A percentile compares a stretch with the other conserved stretches of the same genome.
Evolutionary conservation across 2,888 invertebrate genomes (phyloP).

Genomic region (Platynereis dumerilii): DNA sequence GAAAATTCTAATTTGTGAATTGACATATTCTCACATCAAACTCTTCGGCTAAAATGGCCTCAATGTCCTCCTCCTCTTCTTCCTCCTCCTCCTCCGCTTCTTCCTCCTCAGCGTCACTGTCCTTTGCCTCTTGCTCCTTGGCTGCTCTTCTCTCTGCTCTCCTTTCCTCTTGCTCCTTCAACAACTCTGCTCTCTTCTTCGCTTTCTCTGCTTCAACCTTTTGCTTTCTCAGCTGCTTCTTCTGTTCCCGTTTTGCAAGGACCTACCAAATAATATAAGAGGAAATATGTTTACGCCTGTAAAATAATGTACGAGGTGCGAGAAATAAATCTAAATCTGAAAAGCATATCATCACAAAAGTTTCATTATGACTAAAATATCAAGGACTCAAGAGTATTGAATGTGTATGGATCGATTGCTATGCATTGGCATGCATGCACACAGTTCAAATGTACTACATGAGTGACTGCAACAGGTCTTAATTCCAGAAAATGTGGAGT

Average conservation of each 20-base stretch:
- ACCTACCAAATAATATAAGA: neutral
- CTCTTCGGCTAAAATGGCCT: constrained; percentile 57
- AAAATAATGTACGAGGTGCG: too few relatives aligned
- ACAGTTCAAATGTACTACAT: too few relatives aligned
- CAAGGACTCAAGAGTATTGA: too few relatives aligned
- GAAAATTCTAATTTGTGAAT: too few relatives aligned
- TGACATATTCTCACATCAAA: constrained; percentile 58
- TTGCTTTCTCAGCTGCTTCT: neutral
- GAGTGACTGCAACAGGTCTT: too few relatives aligned
- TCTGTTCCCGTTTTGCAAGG: neutral
- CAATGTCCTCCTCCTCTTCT: constrained; percentile 59
- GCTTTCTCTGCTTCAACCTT: constrained; percentile 51
- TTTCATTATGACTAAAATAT: too few relatives aligned
- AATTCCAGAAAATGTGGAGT: too few relatives aligned
- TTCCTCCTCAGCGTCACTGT: constrained; percentile 39
- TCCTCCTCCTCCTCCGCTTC: constrained; percentile 55
- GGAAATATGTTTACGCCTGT: too few relatives aligned
- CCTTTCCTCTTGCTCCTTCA: constrained; percentile 49
- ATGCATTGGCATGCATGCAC: too few relatives aligned
- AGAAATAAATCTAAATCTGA: too few relatives aligned
- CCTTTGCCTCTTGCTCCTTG: constrained; percentile 34
- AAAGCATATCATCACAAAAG: too few relatives aligned
- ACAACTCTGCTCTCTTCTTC: constrained; percentile 56
- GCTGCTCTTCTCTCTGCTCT: constrained; percentile 33
- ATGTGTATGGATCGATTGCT: too few relatives aligned